Evolutionary conservation across 2,888 invertebrate species (phyloP).

Genomic region (Pyrrhosoma nymphula): DNA sequence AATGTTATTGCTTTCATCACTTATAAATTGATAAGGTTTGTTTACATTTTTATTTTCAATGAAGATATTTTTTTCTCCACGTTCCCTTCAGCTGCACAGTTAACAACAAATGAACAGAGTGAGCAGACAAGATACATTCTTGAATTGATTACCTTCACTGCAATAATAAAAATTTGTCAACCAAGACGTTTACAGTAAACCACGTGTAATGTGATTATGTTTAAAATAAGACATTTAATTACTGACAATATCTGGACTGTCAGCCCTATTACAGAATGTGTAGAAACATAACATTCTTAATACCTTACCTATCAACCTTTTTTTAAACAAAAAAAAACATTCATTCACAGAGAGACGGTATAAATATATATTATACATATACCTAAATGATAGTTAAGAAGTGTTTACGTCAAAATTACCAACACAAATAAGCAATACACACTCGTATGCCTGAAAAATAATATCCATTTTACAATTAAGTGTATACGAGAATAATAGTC

Average conservation of each 20-base stretch:
- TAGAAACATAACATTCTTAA: background rate
- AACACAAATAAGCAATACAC: slow-evolving; percentile 11
- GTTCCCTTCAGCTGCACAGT: background rate
- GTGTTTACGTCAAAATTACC: slow-evolving; percentile 33
- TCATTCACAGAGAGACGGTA: slow-evolving; percentile 11
- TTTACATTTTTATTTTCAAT: slow-evolving; percentile 24
- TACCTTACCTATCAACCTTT: background rate
- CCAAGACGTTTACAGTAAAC: background rate
- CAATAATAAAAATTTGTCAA: background rate
- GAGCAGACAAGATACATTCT: slow-evolving; percentile 24
- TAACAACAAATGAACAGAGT: background rate
- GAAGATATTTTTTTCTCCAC: background rate
- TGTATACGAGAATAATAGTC: slow-evolving; percentile 43
- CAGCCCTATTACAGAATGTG: slow-evolving; percentile 17
- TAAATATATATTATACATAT: background rate
- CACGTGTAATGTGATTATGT: slow-evolving; percentile 31
- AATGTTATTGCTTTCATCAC: slow-evolving; percentile 58
- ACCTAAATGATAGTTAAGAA: slow-evolving; percentile 27
- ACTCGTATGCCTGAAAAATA: slow-evolving; percentile 47
- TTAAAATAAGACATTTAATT: background rate
- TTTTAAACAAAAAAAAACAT: background rate
- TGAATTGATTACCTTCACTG: background rate
- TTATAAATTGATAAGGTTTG: background rate
- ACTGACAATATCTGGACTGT: slow-evolving; percentile 11
- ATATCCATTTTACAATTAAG: slow-evolving; percentile 56